Percentiles rank a stretch among this genome's conserved stretches.
Conservation (phyloP, 2,888 invertebrate genomes). For the Cryptophagus acutangulus region DNA sequence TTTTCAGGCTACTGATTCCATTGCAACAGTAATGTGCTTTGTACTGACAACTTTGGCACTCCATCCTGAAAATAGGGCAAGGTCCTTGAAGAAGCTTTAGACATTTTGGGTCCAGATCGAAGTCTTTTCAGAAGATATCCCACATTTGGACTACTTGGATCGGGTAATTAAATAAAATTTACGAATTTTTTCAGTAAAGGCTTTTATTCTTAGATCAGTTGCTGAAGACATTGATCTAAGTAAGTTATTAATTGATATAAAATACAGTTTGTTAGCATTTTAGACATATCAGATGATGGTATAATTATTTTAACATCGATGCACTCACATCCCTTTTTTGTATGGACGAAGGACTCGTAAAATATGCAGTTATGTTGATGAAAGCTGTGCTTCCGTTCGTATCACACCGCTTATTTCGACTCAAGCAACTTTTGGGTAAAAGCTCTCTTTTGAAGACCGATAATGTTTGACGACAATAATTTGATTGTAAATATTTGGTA, state of each 20-base stretch:
- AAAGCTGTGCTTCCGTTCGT: too few relatives aligned
- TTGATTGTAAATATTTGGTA: too few relatives aligned
- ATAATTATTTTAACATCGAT: background rate
- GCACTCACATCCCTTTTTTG: constrained; percentile 4
- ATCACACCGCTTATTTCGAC: too few relatives aligned
- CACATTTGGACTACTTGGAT: constrained; percentile 54
- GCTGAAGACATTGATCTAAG: constrained; percentile 51
- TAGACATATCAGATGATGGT: constrained; percentile 1
- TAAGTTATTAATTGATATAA: too few relatives aligned
- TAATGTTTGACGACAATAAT: too few relatives aligned
- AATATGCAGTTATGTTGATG: too few relatives aligned
- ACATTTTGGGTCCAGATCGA: constrained; percentile 49
- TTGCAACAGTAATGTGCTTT: constrained; percentile 32
- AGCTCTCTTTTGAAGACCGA: too few relatives aligned
- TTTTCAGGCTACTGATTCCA: constrained; percentile 29
- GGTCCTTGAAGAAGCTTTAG: constrained; percentile 46
- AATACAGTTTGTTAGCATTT: too few relatives aligned
- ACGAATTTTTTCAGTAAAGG: constrained; percentile 54
- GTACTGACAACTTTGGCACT: constrained; percentile 29
- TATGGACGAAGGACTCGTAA: constrained; percentile 3
- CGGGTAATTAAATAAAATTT: constrained; percentile 57
- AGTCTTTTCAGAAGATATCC: constrained; percentile 51
- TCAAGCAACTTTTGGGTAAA: too few relatives aligned
- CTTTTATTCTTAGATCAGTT: constrained; percentile 50
- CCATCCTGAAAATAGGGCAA: constrained; percentile 35